Base-by-base conservation (phyloP, 2,888 invertebrate species). In the Abscondita cerata region DNA sequence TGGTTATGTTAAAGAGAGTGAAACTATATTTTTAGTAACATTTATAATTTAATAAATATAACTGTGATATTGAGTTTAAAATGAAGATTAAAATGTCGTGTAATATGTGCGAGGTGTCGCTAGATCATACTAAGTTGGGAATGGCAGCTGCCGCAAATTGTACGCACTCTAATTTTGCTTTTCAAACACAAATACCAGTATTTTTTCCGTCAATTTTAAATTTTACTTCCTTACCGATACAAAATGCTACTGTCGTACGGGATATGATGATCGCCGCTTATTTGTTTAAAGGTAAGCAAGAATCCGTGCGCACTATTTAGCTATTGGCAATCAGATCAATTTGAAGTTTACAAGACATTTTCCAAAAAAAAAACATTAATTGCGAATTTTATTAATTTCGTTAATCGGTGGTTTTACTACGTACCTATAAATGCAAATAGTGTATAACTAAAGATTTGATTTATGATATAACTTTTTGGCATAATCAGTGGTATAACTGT, bases 251-350 rank as follows among this genome's bases (percentile, higher is more conserved):
- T 67, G 80, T 83, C 76, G 82, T 87, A 74, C 85, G 85, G 81
- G 86, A 87, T 78, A 84, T 87, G 83, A 83, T 87, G 81, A 81
- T 87, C 72, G 85, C 86, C 66, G 86, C 87, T 70, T 87, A 86
- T 81, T 82, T 87, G 77, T 82, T 87, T 72, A 83, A 84, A 87
- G 87, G 87, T 87, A 82, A 82, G 77, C n/a, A n/a, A n/a, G n/a
- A n/a, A n/a, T n/a, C n/a, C n/a, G n/a, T n/a, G n/a, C n/a, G n/a
- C n/a, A n/a, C n/a, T n/a, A n/a, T n/a, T n/a, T n/a, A n/a, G n/a
- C n/a, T n/a, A n/a, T n/a, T n/a, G n/a, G n/a, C n/a, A n/a, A n/a
- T n/a, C n/a, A n/a, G n/a, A n/a, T n/a, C n/a, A n/a, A n/a, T n/a
- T n/a, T n/a, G n/a, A n/a, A n/a, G n/a, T n/a, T n/a, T n/a, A n/a